Evolutionary conservation across 2,888 invertebrate genomes (phyloP), one percentile per base, ranked within the genome.

Genomic region (Rapana venosa): DNA sequence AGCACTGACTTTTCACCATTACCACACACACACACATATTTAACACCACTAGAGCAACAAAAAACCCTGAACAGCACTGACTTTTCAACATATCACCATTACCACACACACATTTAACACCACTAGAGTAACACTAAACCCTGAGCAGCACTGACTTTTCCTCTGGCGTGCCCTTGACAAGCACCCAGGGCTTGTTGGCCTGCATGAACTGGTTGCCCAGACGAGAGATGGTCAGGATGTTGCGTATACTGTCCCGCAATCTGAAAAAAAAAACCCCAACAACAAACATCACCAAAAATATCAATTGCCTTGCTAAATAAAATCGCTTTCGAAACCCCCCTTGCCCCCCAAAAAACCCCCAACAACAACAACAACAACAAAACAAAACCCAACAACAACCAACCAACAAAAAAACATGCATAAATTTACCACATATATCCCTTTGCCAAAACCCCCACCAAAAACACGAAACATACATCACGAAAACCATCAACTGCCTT

Each of bases 171-270:
- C 98, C 95, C 96, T 99, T 99, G 15, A 98, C 97, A 93, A 98
- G 97, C 15, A 98, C 98, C 99, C 99, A 99, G 0, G 99, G 99
- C 95, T 99, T 98, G 92, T 98, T 97, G 1, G 97, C 96, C 96
- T 99, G 99, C 98, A 99, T 98, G 96, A 98, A 99, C 95, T 98
- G 98, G 97, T 99, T 99, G 11, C 99, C 99, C 92, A 98, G 97
- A 2, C 98, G 97, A 0, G 99, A 99, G 90, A 99, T 98, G 1
- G 97, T 97, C 93, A 99, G 96, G 93, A 99, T 97, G 95, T 98
- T 97, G 26, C 98, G 97, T 32, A 99, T 97, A 0, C 98, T 98
- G 94, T 99, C 99, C 47, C 99, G 97, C 36, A 99, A 96, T 92
- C 96, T 95, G 92, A 61, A 61, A 61, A 20, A 13, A 61, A 61